A percentile compares a stretch with the other conserved stretches of the same genome.
Evolutionary conservation across 2,113 vertebrate species (phyloP).

Genomic region (Rhea pennata): DNA sequence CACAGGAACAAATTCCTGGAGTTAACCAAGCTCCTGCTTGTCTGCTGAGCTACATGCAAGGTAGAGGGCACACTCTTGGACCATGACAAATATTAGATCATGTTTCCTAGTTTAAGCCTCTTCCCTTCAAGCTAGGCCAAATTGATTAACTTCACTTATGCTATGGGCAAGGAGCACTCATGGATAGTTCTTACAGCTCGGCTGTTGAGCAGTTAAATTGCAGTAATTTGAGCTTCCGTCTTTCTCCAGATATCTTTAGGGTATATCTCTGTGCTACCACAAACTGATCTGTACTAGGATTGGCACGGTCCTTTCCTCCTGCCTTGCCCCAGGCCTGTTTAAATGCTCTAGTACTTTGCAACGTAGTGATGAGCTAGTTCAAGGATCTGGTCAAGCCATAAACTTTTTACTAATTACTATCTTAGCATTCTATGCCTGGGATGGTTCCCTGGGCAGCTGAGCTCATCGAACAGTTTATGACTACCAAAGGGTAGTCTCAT

Average conservation of each 20-base stretch:
- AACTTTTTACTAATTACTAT: not conserved
- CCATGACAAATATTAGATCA: not conserved
- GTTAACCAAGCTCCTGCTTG: not conserved
- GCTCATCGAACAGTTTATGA: not conserved
- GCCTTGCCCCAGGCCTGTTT: not conserved
- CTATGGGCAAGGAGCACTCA: not conserved
- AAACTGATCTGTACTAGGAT: too few species aligned
- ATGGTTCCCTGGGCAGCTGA: not conserved
- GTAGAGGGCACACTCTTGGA: not conserved
- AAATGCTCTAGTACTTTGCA: not conserved
- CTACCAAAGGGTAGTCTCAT: not conserved
- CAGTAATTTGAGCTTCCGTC: not conserved
- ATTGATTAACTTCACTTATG: not conserved
- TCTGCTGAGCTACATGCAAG: not conserved
- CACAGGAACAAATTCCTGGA: not conserved
- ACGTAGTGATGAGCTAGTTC: not conserved
- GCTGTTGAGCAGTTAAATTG: not conserved
- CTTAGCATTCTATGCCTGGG: not conserved
- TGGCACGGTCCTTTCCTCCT: not conserved
- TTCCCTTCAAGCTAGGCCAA: not conserved
- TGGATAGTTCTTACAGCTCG: not conserved
- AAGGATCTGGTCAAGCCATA: not conserved
- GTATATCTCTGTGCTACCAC: not conserved
- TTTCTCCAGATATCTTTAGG: not conserved
- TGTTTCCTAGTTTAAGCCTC: not conserved